Base-by-base conservation (phyloP, 2,888 invertebrate species). In the Tridacna gigas region DNA sequence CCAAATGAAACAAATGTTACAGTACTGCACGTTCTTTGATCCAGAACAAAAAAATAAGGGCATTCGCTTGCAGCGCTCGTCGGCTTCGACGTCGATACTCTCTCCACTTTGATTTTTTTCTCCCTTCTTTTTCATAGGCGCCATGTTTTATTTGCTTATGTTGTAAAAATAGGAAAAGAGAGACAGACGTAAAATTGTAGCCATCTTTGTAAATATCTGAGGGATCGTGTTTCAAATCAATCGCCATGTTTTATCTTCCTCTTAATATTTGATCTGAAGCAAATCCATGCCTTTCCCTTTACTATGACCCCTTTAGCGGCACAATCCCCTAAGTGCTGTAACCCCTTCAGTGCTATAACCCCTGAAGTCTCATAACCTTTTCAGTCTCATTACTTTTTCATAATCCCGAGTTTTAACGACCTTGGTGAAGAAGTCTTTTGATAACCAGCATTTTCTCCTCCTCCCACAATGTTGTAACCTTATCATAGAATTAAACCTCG, bases 31-130 rank as follows among this genome's bases (percentile, higher is more conserved):
- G 26, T 12, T 22, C 71, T 71, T 71, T 71, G 71, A 71, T 71
- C 71, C 48, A 37, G 37, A 47, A 18, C 26, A 22, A 25, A 48
- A 71, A 51, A 13, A 7, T 51, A 51, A 48, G 51, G 0, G 51
- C 9, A 18, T 67, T 65, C 45, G 12, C 48, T 71, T 71, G 71
- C 25, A 71, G 71, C 48, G 48, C 71, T 25, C 20, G 71, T 51
- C 47, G 51, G 20, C 15, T 4, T 51, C 22, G 45, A 20, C n/a
- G 37, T 13, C 71, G 71, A 71, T 22, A 71, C 71, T 71, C 25
- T 7, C 51, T 71, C 22, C 26, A 51, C 71, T 51, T 71, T 71
- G 71, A 71, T 51, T 51, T 0, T 22, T 37, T 37, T 37, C 7
- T 37, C 7, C 37, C 37, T 37, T 37, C 7, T 37, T 37, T 37